Evolutionary conservation across 2,113 vertebrate species (phyloP).

Genomic region (Myocastor coypus): DNA sequence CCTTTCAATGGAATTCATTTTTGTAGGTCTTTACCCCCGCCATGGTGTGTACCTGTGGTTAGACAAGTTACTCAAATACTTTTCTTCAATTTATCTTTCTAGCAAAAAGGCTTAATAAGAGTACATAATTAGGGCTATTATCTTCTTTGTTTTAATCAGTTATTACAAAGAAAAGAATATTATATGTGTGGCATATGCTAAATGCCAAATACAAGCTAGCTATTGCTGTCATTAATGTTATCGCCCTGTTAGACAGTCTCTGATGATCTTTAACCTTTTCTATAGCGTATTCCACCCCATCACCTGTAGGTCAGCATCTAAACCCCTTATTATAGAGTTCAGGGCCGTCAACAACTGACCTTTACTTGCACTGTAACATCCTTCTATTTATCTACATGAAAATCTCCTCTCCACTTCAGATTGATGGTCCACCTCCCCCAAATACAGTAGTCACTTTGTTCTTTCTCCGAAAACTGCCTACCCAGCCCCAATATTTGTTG

Average conservation of each 20-base stretch:
- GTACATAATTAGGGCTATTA: not conserved
- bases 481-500: not conserved
- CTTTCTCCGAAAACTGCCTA: not conserved
- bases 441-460: not conserved
- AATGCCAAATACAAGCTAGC: not conserved
- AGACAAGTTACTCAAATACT: not conserved
- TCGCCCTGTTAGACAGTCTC: not conserved
- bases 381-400: not conserved
- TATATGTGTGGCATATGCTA: not conserved
- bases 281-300: not conserved
- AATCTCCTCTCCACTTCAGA: not conserved
- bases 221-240: not conserved
- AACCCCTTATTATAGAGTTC: not conserved
- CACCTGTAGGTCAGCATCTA: not conserved
- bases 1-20: not conserved
- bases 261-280: not conserved
- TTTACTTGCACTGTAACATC: not conserved
- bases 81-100: not conserved
- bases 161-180: not conserved
- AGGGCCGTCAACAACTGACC: not conserved
- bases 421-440: not conserved
- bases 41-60: not conserved
- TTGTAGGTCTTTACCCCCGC: not conserved
- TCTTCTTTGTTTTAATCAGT: constrained; percentile 10
- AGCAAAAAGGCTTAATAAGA: not conserved